Conservation (phyloP, 2,797 vertebrate genomes). For the Melopsittacus undulatus region DNA sequence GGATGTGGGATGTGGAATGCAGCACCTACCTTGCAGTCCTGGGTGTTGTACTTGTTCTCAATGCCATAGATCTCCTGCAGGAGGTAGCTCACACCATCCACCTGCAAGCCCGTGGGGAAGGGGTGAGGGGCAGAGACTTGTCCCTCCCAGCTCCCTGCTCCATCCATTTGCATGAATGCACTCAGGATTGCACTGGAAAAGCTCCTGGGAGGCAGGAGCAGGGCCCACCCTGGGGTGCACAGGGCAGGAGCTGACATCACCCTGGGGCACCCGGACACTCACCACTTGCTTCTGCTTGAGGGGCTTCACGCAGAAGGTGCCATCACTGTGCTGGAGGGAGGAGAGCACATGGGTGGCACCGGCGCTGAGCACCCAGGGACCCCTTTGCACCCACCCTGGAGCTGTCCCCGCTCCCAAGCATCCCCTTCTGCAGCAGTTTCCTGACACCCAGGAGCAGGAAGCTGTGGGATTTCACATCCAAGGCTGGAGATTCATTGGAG, state of each 20-base stretch:
- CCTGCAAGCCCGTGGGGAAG: constrained; percentile 73
- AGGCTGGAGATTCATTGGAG: background rate
- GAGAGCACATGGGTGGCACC: background rate
- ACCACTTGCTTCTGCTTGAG: constrained; percentile 99
- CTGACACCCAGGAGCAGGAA: background rate
- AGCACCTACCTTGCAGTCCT: constrained; percentile 86
- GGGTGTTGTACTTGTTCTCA: constrained; percentile 98
- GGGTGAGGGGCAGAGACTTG: background rate
- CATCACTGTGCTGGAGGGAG: constrained; percentile 87
- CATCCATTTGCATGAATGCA: background rate
- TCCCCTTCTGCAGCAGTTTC: background rate
- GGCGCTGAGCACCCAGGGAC: background rate
- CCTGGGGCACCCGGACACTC: constrained; percentile 31
- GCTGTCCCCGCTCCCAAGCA: background rate
- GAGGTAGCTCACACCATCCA: constrained; percentile 97
- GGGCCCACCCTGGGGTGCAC: background rate
- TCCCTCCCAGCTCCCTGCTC: background rate
- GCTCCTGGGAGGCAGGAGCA: background rate
- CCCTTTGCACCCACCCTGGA: background rate
- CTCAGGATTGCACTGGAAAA: accelerated
- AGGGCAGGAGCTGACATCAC: background rate
- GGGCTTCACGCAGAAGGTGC: constrained; percentile 95
- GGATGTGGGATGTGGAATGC: background rate
- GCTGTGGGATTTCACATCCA: background rate
- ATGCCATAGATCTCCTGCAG: constrained; percentile 99